A percentile compares a stretch with the other conserved stretches of the same genome.
Conservation (phyloP, 1,140 invertebrate species). For the Oscheius sp. region DNA sequence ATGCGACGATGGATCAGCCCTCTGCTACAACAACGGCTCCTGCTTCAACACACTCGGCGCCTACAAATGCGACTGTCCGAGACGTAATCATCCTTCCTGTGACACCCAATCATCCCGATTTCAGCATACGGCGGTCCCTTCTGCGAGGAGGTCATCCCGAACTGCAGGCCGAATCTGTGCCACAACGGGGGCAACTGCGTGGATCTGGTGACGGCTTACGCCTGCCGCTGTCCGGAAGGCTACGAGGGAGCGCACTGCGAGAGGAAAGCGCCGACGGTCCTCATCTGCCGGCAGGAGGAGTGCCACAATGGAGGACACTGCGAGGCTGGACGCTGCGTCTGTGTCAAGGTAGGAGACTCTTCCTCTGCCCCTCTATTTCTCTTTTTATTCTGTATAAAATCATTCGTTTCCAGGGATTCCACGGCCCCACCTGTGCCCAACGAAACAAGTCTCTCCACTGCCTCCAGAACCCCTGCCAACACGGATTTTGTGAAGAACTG, state of each 20-base stretch:
- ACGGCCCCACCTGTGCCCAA: background rate
- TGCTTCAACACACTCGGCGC: constrained; percentile 82
- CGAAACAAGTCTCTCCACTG: background rate
- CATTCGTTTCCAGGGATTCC: background rate
- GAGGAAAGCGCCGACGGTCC: no score
- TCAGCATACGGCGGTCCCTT: constrained; percentile 12
- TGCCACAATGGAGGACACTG: background rate
- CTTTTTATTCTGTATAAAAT: background rate
- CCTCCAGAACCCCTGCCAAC: background rate
- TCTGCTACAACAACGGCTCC: constrained; percentile 77
- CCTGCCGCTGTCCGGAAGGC: constrained; percentile 1
- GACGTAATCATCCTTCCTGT: background rate
- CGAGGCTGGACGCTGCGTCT: background rate
- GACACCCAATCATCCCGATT: background rate
- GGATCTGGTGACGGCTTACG: background rate
- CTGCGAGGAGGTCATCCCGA: constrained; percentile 4
- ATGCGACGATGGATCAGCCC: constrained; percentile 72
- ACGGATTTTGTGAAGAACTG: background rate
- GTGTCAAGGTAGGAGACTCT: background rate
- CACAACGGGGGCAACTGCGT: constrained; percentile 14
- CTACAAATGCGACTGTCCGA: constrained; percentile 47
- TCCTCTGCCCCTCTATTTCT: no score
- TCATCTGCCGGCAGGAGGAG: no score
- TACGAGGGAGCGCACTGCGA: constrained; percentile 5
- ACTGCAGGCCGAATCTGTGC: constrained; percentile 7